A percentile compares a stretch with the other conserved stretches of the same genome.
Conservation (phyloP, 2,888 invertebrate genomes). For the Platynereis dumerilii region DNA sequence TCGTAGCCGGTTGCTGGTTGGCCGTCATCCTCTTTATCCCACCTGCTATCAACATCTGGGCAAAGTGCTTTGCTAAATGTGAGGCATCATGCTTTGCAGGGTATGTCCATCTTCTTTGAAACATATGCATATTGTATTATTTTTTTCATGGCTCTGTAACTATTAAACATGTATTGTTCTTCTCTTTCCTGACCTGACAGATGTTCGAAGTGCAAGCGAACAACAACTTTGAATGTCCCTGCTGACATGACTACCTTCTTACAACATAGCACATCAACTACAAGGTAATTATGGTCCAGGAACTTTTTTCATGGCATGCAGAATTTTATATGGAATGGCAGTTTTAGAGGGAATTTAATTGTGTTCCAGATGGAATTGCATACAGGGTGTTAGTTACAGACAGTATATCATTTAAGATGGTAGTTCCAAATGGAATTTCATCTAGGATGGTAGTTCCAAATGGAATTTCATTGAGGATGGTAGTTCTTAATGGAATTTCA, state of each 20-base stretch:
- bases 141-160: not conserved
- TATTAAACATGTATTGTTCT: not conserved
- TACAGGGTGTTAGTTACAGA: too few species aligned
- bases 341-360: too few species aligned
- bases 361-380: too few species aligned
- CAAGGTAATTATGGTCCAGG: too few species aligned
- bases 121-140: not conserved
- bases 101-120: constrained; percentile 1
- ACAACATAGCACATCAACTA: too few species aligned
- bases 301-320: too few species aligned
- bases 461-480: too few species aligned
- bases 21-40: constrained; percentile 54
- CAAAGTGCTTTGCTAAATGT: constrained; percentile 38
- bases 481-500: too few species aligned
- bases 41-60: constrained; percentile 53
- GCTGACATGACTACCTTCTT: constrained; percentile 8
- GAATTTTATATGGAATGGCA: too few species aligned
- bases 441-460: too few species aligned
- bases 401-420: too few species aligned
- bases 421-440: too few species aligned
- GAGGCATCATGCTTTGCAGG: constrained; percentile 35
- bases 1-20: constrained; percentile 55
- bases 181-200: constrained; percentile 1
- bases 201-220: constrained; percentile 11
- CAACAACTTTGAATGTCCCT: constrained; percentile 8